A percentile compares a stretch with the other conserved stretches of the same genome.
Conservation (phyloP, 2,113 vertebrate species). For the Dipodomys ordii region DNA sequence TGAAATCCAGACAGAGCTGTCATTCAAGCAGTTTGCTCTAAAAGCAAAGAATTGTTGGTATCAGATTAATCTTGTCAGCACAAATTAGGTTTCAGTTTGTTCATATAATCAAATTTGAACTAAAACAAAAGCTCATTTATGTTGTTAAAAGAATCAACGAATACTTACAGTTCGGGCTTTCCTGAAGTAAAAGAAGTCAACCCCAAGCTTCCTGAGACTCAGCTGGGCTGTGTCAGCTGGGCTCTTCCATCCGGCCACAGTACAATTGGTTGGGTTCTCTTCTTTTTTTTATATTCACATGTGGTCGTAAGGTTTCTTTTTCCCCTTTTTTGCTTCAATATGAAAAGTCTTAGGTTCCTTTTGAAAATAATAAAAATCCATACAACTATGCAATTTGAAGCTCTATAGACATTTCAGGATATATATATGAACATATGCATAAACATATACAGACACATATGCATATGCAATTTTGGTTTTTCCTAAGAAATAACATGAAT, state of each 20-base stretch:
- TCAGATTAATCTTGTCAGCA: background rate
- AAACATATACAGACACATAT: too few relatives aligned
- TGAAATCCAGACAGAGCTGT: constrained; percentile 22
- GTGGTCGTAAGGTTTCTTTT: constrained; percentile 39
- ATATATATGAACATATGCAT: background rate
- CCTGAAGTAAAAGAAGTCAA: constrained; percentile 55
- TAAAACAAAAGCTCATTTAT: constrained; percentile 34
- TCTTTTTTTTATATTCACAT: constrained; percentile 64
- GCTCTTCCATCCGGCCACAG: constrained; percentile 69
- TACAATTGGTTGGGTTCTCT: constrained; percentile 67
- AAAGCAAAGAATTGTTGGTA: constrained; percentile 39
- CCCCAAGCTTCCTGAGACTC: constrained; percentile 65
- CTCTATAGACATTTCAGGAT: constrained; percentile 27
- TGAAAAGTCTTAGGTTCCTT: constrained; percentile 29
- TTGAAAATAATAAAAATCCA: constrained; percentile 46
- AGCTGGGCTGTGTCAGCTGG: constrained; percentile 65
- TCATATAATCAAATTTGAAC: constrained; percentile 43
- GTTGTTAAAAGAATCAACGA: constrained; percentile 32
- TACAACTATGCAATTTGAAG: constrained; percentile 7
- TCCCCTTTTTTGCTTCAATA: constrained; percentile 55
- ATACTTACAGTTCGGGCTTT: constrained; percentile 78
- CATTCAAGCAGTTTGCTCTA: constrained; percentile 46
- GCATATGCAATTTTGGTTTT: background rate
- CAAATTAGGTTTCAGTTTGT: constrained; percentile 53
- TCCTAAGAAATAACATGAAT: constrained; percentile 56